Base-by-base conservation (phyloP, 2,888 invertebrate species). In the Nemotelus nigrinus region DNA sequence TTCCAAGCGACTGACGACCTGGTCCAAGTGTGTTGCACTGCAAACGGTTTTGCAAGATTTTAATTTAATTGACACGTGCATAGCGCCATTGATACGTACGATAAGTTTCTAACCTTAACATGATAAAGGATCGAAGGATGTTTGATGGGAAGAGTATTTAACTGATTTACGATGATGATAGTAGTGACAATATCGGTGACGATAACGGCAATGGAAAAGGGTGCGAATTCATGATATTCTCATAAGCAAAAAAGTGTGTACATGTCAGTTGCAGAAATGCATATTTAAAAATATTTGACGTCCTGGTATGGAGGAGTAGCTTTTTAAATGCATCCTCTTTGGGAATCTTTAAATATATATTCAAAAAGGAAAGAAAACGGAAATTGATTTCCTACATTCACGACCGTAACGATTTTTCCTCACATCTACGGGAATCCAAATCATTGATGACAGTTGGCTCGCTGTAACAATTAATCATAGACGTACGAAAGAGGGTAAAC, bases 51-150 rank as follows among this genome's bases (percentile, higher is more conserved):
- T 25, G 41, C 6, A 50, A 45, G 60, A 41, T 74, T 58, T 48
- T 74, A 74, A 74, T 78, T 77, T 80, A 80, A 80, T 80, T 80
- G 80, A 72, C 80, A 80, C 80, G 80, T 80, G 80, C 78, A 76
- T 63, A 78, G 55, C 76, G 78, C 70, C 78, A 80, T 76, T 78
- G 80, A 80, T 80, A 80, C 78, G 77, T 67, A 60, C 43, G 77
- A 68, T 74, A 74, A 74, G 63, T 63, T 60, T 39, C 41, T 39
- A 63, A 63, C 60, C 58, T 72, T 74, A 41, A 41, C 50, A 50
- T 48, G 8, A 50, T n/a, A 55, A 71, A 53, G 55, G 55, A 71
- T 71, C 44, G 43, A 7, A 55, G 67, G 60, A 53, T 41, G 43
- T 5, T 55, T 44, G 3, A 55, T 3, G 44, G 5, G 71, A 75